Percentiles rank a stretch among this genome's conserved stretches.
These are phyloP conservation scores for Chelonoidis abingdonii DNA, from an alignment of 2,113 vertebrate species.

Conservation along the genomic window DNA sequence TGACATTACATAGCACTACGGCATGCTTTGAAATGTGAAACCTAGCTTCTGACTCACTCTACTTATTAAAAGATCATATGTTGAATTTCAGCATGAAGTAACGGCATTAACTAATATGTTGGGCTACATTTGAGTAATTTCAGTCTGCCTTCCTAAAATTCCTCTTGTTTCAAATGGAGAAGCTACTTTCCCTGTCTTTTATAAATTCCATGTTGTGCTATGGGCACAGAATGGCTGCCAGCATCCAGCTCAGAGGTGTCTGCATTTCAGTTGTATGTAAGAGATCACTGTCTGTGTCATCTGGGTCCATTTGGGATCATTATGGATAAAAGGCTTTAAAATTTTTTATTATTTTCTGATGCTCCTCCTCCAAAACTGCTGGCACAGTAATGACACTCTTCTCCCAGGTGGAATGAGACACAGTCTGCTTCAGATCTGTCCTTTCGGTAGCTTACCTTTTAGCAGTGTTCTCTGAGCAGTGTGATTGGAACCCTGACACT, in stretches of 20 bases:
- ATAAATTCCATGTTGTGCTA: neutral
- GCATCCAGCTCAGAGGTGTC: fast-evolving
- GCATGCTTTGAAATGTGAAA: neutral
- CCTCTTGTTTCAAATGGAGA: neutral
- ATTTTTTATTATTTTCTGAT: neutral
- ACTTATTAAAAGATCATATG: neutral
- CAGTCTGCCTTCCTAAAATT: conserved; percentile 3
- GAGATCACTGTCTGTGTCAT: neutral
- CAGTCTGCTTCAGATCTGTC: neutral
- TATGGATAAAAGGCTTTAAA: neutral
- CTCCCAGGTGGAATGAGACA: neutral
- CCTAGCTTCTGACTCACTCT: neutral
- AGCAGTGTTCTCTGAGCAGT: neutral
- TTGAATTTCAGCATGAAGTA: neutral
- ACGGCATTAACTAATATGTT: neutral
- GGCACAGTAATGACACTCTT: neutral
- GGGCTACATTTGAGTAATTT: neutral
- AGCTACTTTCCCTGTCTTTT: neutral
- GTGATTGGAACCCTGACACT: fast-evolving
- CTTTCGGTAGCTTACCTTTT: neutral
- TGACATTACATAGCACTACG: neutral
- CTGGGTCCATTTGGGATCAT: neutral
- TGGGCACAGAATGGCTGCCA: neutral
- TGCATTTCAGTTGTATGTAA: neutral
- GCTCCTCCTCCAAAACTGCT: fast-evolving